Conservation (phyloP, 2,888 invertebrate genomes). For the Pollenia labialis region DNA sequence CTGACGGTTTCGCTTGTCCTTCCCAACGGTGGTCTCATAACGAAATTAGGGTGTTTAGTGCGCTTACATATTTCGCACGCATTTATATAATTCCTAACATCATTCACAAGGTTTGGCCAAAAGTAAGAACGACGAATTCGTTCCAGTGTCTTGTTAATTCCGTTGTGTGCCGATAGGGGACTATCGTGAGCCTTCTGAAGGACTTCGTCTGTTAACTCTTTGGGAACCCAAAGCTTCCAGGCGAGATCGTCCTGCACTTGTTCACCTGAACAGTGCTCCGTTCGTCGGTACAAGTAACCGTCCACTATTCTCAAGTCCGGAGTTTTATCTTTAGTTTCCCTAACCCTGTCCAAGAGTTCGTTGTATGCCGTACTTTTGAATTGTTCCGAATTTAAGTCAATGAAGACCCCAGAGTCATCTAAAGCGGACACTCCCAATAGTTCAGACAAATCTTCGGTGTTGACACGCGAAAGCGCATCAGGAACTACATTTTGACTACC, state of each 20-base stretch:
- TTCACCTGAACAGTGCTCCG: slow-evolving; percentile 32
- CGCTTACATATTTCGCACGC: slow-evolving; percentile 31
- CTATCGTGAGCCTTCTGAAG: slow-evolving; percentile 16
- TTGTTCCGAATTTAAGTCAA: slow-evolving; percentile 54
- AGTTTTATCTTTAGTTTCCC: slow-evolving; percentile 6
- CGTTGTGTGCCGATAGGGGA: slow-evolving; percentile 35
- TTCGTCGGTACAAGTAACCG: slow-evolving; percentile 44
- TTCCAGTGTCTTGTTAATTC: slow-evolving; percentile 53
- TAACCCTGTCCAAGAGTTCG: slow-evolving; percentile 2
- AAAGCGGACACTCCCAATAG: not conserved
- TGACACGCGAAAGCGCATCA: slow-evolving; percentile 16
- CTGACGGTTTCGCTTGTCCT: not conserved
- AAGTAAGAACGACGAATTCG: slow-evolving; percentile 24
- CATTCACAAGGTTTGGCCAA: slow-evolving; percentile 5
- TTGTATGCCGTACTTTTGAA: slow-evolving; percentile 39
- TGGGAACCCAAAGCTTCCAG: slow-evolving; percentile 61
- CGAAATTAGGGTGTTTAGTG: slow-evolving; percentile 49
- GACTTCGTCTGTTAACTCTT: not conserved
- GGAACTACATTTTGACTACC: slow-evolving; percentile 3
- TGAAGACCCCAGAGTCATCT: slow-evolving; percentile 6
- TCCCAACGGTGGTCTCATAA: slow-evolving; percentile 41
- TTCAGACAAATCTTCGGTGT: not conserved
- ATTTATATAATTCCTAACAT: slow-evolving; percentile 5
- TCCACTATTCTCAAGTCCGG: slow-evolving; percentile 53
- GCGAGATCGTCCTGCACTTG: slow-evolving; percentile 25